Percentiles rank a stretch among this genome's conserved stretches.
Conservation (phyloP, 1,140 invertebrate genomes). For the Dinothrombium tinctorium region DNA sequence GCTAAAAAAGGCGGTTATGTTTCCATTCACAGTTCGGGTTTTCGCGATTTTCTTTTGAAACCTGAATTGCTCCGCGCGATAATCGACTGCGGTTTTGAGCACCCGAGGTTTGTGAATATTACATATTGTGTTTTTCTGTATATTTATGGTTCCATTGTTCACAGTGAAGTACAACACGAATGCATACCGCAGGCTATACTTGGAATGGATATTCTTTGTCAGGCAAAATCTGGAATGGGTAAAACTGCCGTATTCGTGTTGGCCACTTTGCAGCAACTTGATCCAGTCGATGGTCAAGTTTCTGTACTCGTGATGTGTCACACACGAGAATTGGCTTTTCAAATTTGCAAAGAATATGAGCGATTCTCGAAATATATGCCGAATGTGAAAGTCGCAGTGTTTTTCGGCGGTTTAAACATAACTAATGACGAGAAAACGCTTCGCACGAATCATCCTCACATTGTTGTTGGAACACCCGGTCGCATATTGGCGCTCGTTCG, state of each 20-base stretch:
- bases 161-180: slow-evolving; percentile 80
- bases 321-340: slow-evolving; percentile 34
- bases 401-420: slow-evolving; percentile 32
- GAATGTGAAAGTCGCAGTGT: slow-evolving; percentile 26
- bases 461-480: slow-evolving; percentile 35
- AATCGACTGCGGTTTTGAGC: slow-evolving; percentile 97
- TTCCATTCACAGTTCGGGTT: slow-evolving; percentile 94
- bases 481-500: slow-evolving; percentile 28
- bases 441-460: slow-evolving; percentile 32
- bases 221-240: slow-evolving; percentile 99
- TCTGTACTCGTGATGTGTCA: slow-evolving; percentile 35
- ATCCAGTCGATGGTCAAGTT: slow-evolving; percentile 73
- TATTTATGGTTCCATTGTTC: too few species aligned
- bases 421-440: slow-evolving; percentile 33
- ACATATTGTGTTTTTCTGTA: too few species aligned
- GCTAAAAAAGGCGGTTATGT: slow-evolving; percentile 82
- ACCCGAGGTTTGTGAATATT: slow-evolving; percentile 79
- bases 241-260: slow-evolving; percentile 98
- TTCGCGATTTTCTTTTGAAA: slow-evolving; percentile 83
- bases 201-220: slow-evolving; percentile 96
- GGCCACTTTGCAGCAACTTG: slow-evolving; percentile 85
- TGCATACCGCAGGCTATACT: slow-evolving; percentile 98
- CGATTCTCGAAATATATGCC: slow-evolving; percentile 34
- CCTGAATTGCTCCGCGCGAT: slow-evolving; percentile 92
- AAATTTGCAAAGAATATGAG: slow-evolving; percentile 36